A percentile compares a stretch with the other conserved stretches of the same genome.
Evolutionary conservation across 2,113 vertebrate species (phyloP).

Genomic region (Grantiella picta): DNA sequence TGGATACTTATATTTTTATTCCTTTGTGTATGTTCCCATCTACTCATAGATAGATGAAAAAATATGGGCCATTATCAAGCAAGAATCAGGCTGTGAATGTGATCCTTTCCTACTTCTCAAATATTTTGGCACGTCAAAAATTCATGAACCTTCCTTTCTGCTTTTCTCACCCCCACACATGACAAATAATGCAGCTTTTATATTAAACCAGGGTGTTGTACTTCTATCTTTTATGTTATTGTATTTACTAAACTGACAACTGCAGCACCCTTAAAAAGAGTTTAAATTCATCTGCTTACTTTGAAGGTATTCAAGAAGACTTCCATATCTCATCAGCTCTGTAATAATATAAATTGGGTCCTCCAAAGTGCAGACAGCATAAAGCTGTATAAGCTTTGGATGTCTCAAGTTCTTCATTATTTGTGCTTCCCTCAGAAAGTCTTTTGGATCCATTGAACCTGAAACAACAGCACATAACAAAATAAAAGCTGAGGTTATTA

Average conservation of each 20-base stretch:
- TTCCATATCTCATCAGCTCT: slow-evolving; percentile 94
- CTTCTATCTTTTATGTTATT: background rate
- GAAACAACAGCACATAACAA: slow-evolving; percentile 55
- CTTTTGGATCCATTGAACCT: slow-evolving; percentile 90
- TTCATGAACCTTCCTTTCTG: background rate
- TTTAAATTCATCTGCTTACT: slow-evolving; percentile 78
- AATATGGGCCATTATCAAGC: background rate
- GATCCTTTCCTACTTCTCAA: background rate
- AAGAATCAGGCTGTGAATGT: background rate
- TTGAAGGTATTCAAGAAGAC: slow-evolving; percentile 89
- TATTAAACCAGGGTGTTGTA: background rate
- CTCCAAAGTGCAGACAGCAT: slow-evolving; percentile 92
- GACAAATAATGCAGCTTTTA: background rate
- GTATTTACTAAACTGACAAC: slow-evolving; percentile 35
- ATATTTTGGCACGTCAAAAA: background rate
- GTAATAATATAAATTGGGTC: slow-evolving; percentile 98
- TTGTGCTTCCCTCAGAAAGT: slow-evolving; percentile 94
- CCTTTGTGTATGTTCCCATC: background rate
- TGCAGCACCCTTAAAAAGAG: slow-evolving; percentile 16
- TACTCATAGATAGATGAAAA: background rate
- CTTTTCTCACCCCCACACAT: background rate
- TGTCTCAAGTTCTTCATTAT: slow-evolving; percentile 95
- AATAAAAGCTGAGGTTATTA: slow-evolving; percentile 63
- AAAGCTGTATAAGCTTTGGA: slow-evolving; percentile 93
- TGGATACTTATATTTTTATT: background rate